A percentile compares a stretch with the other conserved stretches of the same genome.
phyloP scores from a whole-genome alignment of 2,888 invertebrate genomes.

The Seira ritae region DNA sequence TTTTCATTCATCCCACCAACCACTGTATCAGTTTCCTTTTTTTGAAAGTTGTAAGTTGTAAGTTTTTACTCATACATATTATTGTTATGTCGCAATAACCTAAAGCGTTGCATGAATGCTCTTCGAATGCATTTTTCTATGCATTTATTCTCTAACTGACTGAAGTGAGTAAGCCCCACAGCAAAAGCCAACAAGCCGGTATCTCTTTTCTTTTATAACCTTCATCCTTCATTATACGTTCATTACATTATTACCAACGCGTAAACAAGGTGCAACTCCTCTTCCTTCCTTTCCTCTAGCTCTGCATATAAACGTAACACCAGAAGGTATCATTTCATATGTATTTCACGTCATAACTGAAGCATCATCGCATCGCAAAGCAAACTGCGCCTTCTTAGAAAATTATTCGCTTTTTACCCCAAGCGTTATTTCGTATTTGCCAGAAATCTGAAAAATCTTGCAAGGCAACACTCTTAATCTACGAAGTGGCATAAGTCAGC shows the following conservation, averaged over 20 bases:
- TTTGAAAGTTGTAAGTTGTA: constrained; percentile 19
- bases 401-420: too few relatives aligned
- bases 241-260: neutral
- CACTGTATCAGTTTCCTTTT: constrained; percentile 1
- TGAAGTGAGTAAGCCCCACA: neutral
- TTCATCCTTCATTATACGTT: neutral
- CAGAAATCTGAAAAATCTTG: too few relatives aligned
- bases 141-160: neutral
- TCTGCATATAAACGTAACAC: constrained; percentile 27
- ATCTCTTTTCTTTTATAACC: neutral
- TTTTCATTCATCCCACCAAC: neutral
- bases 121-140: neutral
- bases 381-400: too few relatives aligned
- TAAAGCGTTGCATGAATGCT: neutral
- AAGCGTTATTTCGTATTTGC: too few relatives aligned
- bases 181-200: constrained; percentile 5
- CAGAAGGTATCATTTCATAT: constrained; percentile 43
- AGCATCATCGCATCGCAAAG: too few relatives aligned
- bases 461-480: too few relatives aligned
- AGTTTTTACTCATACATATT: neutral
- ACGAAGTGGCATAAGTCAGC: neutral
- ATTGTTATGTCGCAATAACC: neutral
- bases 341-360: too few relatives aligned
- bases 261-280: neutral
- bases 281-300: neutral